A percentile compares a stretch with the other conserved stretches of the same genome.
Conservation (phyloP, 1,140 invertebrate species). For the Papilio aristodemus region DNA sequence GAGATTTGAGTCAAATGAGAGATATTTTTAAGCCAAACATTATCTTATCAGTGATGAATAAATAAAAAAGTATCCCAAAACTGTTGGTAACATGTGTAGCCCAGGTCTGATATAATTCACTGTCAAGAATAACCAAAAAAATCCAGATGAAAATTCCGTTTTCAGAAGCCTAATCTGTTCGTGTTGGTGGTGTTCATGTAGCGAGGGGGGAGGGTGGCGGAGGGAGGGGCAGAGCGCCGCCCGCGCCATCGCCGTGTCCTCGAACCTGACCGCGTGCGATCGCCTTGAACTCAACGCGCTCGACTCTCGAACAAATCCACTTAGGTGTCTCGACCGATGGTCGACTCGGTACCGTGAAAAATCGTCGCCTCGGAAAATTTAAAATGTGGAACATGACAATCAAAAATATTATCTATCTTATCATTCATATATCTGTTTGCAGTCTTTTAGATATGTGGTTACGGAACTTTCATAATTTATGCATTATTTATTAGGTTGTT, state of each 20-base stretch:
- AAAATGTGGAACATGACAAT: conserved; percentile 22
- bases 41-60: too few relatives aligned
- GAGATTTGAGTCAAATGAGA: too few relatives aligned
- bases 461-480: not conserved
- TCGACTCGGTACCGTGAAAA: conserved; percentile 56
- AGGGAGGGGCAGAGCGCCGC: conserved; percentile 54
- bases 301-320: conserved; percentile 60
- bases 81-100: too few relatives aligned
- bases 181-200: not conserved
- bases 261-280: conserved; percentile 77
- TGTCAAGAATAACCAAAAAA: too few relatives aligned
- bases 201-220: conserved; percentile 53
- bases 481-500: too few relatives aligned
- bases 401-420: not conserved
- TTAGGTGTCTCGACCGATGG: conserved; percentile 48
- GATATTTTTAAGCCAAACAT: too few relatives aligned
- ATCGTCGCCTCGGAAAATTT: conserved; percentile 50
- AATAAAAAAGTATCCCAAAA: too few relatives aligned
- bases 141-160: not conserved
- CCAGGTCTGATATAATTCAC: too few relatives aligned
- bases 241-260: conserved; percentile 60
- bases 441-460: not conserved
- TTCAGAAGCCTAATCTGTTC: not conserved
- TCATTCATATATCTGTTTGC: too few relatives aligned
- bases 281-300: conserved; percentile 73